Evolutionary conservation across 2,113 vertebrate species (phyloP).

Genomic region (Mohoua ochrocephala): DNA sequence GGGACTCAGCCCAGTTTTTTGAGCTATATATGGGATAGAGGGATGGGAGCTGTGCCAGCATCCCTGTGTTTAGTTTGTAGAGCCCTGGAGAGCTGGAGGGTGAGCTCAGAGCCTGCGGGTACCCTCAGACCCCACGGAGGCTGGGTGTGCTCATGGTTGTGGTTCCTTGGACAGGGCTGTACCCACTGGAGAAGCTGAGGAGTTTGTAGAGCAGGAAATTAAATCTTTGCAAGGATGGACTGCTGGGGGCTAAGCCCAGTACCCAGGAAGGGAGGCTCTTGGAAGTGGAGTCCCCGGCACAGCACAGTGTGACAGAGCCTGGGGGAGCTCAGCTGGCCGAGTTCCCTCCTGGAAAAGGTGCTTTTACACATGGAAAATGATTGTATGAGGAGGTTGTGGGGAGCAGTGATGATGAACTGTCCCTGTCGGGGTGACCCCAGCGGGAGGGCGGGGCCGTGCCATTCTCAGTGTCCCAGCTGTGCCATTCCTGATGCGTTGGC

Average conservation of each 20-base stretch:
- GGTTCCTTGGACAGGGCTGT: fast-evolving
- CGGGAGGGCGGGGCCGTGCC: fast-evolving
- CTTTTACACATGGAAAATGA: fast-evolving
- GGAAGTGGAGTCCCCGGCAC: not conserved
- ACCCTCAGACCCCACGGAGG: fast-evolving
- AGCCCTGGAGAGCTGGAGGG: not conserved
- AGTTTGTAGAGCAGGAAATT: not conserved
- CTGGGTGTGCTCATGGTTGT: fast-evolving
- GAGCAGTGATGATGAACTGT: fast-evolving
- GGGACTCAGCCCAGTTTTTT: not conserved
- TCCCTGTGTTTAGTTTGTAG: fast-evolving
- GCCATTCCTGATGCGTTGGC: not conserved
- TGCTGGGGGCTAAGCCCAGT: not conserved
- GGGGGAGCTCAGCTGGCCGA: not conserved
- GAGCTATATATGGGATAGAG: not conserved
- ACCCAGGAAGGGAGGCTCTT: not conserved
- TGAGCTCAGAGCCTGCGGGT: not conserved
- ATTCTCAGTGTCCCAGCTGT: fast-evolving
- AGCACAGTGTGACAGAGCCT: fast-evolving
- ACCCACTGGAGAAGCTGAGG: not conserved
- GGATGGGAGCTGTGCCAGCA: fast-evolving
- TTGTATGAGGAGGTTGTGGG: fast-evolving
- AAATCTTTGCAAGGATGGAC: not conserved
- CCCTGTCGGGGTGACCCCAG: fast-evolving
- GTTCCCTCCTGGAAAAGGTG: not conserved